Evolutionary conservation across 1,140 invertebrate species (phyloP).

Genomic region (Drosophila parvula): DNA sequence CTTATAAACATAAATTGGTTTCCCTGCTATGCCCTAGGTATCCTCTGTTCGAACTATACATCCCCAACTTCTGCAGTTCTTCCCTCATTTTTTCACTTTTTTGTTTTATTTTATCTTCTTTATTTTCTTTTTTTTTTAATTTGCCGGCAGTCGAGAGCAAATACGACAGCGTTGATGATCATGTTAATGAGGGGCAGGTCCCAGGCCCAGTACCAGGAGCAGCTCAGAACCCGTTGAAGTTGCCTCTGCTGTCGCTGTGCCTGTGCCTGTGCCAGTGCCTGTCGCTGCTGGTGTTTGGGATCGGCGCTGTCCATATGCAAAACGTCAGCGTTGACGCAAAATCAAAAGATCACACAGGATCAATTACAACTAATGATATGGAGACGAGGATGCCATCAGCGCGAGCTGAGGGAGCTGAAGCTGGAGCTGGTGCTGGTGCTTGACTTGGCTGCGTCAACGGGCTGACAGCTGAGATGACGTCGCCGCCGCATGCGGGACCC

Average conservation of each 20-base stretch:
- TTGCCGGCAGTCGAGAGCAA: constrained; percentile 73
- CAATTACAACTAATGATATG: constrained; percentile 83
- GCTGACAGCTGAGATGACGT: constrained; percentile 47
- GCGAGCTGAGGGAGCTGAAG: background rate
- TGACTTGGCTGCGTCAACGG: constrained; percentile 60
- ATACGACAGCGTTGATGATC: constrained; percentile 82
- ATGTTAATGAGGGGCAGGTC: constrained; percentile 78
- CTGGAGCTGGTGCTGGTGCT: constrained; percentile 8
- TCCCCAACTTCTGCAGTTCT: background rate
- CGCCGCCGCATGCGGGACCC: constrained; percentile 68
- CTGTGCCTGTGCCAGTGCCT: background rate
- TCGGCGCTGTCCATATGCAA: constrained; percentile 52
- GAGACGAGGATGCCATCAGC: constrained; percentile 34
- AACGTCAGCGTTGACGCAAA: constrained; percentile 77
- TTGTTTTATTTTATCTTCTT: constrained; percentile 12
- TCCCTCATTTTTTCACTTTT: constrained; percentile 15
- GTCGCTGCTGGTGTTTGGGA: constrained; percentile 66
- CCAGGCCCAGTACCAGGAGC: constrained; percentile 4
- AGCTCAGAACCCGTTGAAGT: constrained; percentile 30
- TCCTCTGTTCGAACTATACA: constrained; percentile 12
- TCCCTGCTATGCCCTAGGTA: constrained; percentile 1
- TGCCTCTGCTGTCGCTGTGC: constrained; percentile 9
- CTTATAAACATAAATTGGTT: background rate
- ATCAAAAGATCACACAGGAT: constrained; percentile 82
- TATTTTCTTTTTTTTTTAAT: constrained; percentile 58